Evolutionary conservation across 2,888 invertebrate species (phyloP).

Genomic region (Cyrtodaria siliqua): DNA sequence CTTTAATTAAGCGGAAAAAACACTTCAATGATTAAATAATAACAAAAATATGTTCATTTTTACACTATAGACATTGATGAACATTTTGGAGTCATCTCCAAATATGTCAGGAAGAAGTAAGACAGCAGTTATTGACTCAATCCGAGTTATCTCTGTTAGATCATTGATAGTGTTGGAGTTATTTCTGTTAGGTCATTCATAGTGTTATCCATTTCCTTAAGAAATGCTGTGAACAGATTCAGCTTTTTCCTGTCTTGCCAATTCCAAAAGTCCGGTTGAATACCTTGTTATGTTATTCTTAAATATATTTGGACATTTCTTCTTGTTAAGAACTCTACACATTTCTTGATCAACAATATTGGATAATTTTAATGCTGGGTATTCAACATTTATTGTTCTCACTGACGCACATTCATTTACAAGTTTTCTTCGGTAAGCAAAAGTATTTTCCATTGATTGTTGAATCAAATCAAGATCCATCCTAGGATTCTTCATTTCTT

Average conservation of each 20-base stretch:
- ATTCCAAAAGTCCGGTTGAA: conserved; percentile 2
- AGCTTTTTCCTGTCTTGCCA: conserved; percentile 5
- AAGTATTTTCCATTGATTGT: conserved; percentile 2
- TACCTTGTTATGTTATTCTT: not conserved
- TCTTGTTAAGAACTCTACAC: conserved; percentile 7
- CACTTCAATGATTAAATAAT: no score
- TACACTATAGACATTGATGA: conserved; percentile 3
- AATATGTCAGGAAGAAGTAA: not conserved
- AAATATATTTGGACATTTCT: conserved; percentile 1
- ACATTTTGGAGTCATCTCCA: not conserved
- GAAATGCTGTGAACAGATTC: not conserved
- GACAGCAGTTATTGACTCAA: conserved; percentile 1
- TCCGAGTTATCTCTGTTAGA: not conserved
- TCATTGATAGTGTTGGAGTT: no score
- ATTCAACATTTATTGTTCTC: not conserved
- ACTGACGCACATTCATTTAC: conserved; percentile 14
- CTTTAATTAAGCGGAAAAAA: no score
- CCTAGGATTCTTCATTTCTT: conserved; percentile 8
- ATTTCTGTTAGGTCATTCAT: not conserved
- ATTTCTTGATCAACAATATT: conserved; percentile 9
- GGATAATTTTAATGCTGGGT: conserved; percentile 8
- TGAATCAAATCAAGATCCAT: not conserved
- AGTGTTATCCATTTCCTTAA: not conserved
- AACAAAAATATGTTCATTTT: no score
- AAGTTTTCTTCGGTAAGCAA: conserved; percentile 6